These are phyloP conservation scores for Gallinago stenura DNA, from an alignment of 2,797 vertebrate species.

Conservation along the genomic window DNA sequence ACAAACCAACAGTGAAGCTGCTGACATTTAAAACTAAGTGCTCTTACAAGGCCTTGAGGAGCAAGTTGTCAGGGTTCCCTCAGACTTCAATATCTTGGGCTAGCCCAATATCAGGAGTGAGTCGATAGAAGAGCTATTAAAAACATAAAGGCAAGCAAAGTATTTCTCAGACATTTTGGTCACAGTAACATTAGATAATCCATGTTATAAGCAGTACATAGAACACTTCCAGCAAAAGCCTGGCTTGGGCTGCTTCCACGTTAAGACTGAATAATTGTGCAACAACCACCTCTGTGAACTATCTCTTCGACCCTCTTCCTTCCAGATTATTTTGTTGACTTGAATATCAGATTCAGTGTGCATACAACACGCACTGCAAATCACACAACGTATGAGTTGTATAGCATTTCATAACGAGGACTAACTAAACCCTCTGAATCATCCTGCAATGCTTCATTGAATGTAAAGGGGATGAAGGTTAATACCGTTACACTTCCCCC, in stretches of 20 bases:
- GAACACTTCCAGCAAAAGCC: background rate
- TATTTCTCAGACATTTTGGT: background rate
- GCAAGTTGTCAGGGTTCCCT: background rate
- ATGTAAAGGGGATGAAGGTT: background rate
- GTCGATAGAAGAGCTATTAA: background rate
- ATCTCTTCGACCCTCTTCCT: background rate
- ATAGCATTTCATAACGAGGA: background rate
- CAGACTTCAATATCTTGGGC: background rate
- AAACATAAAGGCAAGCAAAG: background rate
- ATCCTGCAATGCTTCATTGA: background rate
- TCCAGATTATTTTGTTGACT: background rate
- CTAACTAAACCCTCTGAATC: background rate
- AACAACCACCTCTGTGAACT: background rate
- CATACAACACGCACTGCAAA: rapidly evolving
- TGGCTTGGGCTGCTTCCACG: background rate
- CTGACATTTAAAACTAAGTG: background rate
- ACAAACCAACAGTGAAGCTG: background rate
- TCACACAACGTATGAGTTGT: background rate
- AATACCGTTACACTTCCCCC: background rate
- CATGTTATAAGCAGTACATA: background rate
- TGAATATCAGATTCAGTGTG: background rate
- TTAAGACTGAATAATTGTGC: background rate
- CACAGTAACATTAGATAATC: background rate
- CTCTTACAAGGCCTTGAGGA: background rate
- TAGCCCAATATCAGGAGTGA: background rate